Conservation (phyloP, 2,888 invertebrate species). For the Acleris emargana region DNA sequence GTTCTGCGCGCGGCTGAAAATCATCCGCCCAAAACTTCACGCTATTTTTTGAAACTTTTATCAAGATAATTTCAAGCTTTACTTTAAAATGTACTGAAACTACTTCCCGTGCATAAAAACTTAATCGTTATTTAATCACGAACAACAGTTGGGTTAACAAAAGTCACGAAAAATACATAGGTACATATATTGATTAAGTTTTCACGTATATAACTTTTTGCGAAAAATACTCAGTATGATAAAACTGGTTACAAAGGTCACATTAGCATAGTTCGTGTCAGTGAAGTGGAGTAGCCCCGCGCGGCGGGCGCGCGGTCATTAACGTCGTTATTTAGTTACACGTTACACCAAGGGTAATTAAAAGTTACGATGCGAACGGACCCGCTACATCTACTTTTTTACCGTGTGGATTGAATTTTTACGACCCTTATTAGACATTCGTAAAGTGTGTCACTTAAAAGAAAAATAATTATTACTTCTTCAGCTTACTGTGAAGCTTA, state of each 20-base stretch:
- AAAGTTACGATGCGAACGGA: conserved; percentile 58
- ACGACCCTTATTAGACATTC: no score
- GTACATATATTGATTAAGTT: no score
- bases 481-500: no score
- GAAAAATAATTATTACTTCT: no score
- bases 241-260: background rate
- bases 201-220: background rate
- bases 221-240: background rate
- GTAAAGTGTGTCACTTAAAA: no score
- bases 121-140: no score
- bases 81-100: conserved; percentile 29
- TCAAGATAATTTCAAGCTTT: conserved; percentile 28
- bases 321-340: conserved; percentile 62
- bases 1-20: conserved; percentile 47
- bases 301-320: conserved; percentile 55
- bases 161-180: no score
- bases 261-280: conserved; percentile 1
- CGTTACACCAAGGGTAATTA: conserved; percentile 68
- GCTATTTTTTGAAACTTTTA: conserved; percentile 54
- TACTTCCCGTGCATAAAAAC: background rate
- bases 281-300: conserved; percentile 3
- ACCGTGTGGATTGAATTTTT: conserved; percentile 19
- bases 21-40: conserved; percentile 65
- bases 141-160: no score
- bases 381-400: conserved; percentile 17